A percentile compares a stretch with the other conserved stretches of the same genome.
Conservation (phyloP, 2,797 vertebrate species). For the Eospalax fontanierii region DNA sequence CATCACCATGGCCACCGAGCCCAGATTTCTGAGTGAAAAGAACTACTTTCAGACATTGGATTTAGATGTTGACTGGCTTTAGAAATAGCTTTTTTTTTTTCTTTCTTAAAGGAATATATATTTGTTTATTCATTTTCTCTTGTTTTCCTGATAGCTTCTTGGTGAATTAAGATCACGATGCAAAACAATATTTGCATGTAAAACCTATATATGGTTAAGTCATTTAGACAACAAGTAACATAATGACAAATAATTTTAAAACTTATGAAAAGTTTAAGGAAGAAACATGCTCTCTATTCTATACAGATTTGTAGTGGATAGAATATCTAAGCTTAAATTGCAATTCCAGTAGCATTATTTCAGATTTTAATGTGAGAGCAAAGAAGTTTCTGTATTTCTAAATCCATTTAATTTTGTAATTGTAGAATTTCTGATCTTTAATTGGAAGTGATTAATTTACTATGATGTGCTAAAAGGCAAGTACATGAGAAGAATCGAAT, state of each 20-base stretch:
- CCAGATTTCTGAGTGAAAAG: constrained; percentile 8
- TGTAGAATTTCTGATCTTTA: constrained; percentile 12
- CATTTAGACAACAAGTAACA: constrained; percentile 49
- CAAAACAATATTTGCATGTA: neutral
- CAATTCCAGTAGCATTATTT: constrained; percentile 49
- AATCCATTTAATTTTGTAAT: constrained; percentile 45
- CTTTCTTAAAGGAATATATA: neutral
- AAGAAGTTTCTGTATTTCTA: constrained; percentile 47
- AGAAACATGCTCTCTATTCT: constrained; percentile 3
- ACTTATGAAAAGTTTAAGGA: constrained; percentile 56
- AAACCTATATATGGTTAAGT: constrained; percentile 42
- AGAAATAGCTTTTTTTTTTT: constrained; percentile 47
- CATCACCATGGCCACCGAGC: neutral
- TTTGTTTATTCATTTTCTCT: too few species aligned
- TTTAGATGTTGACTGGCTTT: constrained; percentile 22
- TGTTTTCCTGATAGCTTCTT: neutral
- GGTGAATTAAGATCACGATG: constrained; percentile 58
- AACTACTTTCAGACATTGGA: neutral
- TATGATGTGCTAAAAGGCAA: constrained; percentile 50
- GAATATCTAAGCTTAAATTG: neutral
- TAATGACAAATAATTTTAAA: constrained; percentile 2
- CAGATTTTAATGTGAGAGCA: neutral
- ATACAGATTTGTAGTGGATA: constrained; percentile 4
- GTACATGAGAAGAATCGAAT: constrained; percentile 54
- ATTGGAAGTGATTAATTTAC: constrained; percentile 39